Conservation (phyloP, 2,888 invertebrate species). For the Pristionchus japonicus region DNA sequence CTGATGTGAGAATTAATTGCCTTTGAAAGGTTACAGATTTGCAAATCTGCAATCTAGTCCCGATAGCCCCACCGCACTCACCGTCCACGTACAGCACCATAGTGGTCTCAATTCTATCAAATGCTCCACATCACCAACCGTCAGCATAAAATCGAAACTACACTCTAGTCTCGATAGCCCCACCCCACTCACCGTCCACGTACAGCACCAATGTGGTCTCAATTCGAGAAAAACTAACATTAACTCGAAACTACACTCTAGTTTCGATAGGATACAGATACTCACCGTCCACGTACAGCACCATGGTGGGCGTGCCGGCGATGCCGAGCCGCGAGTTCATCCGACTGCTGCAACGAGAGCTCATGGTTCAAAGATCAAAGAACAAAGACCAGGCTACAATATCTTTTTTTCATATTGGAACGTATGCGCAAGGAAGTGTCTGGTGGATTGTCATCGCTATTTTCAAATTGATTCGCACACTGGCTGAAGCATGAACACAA, state of each 20-base stretch:
- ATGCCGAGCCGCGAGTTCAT: constrained; percentile 91
- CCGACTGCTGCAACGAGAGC: constrained; percentile 51
- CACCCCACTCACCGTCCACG: neutral
- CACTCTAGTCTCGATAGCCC: neutral
- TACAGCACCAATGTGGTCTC: neutral
- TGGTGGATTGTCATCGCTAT: too few relatives aligned
- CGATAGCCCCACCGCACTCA: neutral
- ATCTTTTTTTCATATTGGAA: too few relatives aligned
- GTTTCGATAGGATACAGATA: neutral
- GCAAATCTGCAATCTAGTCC: neutral
- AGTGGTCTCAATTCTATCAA: too few relatives aligned
- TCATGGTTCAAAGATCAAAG: neutral
- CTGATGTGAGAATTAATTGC: too few relatives aligned
- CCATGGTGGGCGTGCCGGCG: constrained; percentile 89
- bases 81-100: constrained; percentile 91
- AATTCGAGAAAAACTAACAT: neutral
- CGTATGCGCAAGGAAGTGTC: too few relatives aligned
- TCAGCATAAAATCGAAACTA: neutral
- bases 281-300: constrained; percentile 89
- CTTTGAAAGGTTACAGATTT: too few relatives aligned
- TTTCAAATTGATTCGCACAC: neutral
- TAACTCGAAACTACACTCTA: neutral
- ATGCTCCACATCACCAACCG: too few relatives aligned
- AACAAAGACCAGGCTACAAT: neutral
- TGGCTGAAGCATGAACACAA: neutral